A percentile compares a stretch with the other conserved stretches of the same genome.
phyloP scores from a whole-genome alignment of 2,888 invertebrate genomes.

The Cremastinae sp. region DNA sequence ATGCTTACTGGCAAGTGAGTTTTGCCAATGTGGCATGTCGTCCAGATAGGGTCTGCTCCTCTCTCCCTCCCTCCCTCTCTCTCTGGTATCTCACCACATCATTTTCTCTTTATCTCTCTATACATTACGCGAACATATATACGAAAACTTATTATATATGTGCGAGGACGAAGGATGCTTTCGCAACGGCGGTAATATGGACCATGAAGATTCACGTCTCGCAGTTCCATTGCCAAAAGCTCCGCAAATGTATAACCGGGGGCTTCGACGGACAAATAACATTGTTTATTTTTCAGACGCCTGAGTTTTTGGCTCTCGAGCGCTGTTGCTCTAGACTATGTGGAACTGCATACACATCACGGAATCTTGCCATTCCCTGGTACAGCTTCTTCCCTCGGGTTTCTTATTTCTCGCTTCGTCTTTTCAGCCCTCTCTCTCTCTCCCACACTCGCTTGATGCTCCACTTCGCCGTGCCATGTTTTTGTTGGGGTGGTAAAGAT shows the following conservation, averaged over 20 bases:
- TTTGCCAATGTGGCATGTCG: conserved; percentile 28
- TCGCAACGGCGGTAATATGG: conserved; percentile 9
- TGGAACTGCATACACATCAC: conserved; percentile 26
- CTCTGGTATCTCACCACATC: conserved; percentile 7
- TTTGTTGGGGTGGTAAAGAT: conserved; percentile 69
- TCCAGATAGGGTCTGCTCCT: no score
- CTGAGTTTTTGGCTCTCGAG: conserved; percentile 64
- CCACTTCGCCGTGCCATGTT: conserved; percentile 63
- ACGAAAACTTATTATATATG: neutral
- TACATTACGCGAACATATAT: neutral
- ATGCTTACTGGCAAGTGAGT: conserved; percentile 55
- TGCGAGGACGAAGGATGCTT: conserved; percentile 22
- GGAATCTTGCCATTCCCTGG: conserved; percentile 23
- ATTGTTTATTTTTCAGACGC: conserved; percentile 76
- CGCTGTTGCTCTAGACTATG: conserved; percentile 37
- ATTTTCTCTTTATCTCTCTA: conserved; percentile 31
- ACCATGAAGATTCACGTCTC: conserved; percentile 25
- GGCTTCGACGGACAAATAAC: conserved; percentile 73
- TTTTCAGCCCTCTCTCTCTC: conserved; percentile 22
- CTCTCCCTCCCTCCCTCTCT: neutral
- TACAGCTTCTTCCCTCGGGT: conserved; percentile 32
- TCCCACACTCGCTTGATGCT: conserved; percentile 53
- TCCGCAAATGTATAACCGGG: conserved; percentile 62
- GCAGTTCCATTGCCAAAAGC: conserved; percentile 45
- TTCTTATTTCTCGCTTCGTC: conserved; percentile 20